phyloP scores from a whole-genome alignment of 2,113 vertebrate genomes.

The Lampris incognitus region DNA sequence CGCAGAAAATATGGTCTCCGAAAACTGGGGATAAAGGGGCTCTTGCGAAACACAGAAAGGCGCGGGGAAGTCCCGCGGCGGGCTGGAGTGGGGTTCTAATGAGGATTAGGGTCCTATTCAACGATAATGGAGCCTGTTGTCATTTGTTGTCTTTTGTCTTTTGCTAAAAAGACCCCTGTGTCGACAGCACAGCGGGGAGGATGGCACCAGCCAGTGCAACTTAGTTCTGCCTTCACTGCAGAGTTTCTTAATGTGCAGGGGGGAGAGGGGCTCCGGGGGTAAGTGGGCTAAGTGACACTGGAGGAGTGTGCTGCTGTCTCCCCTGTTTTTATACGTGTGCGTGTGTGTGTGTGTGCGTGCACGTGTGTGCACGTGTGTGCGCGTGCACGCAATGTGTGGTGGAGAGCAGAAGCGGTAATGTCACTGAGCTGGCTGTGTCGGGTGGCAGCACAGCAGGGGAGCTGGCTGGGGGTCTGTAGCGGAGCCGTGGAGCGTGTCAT shows the following conservation, averaged over 20 bases:
- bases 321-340: background rate
- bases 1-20: no score
- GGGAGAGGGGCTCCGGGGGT: background rate
- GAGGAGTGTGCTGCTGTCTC: conserved; percentile 39
- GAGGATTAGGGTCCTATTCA: conserved; percentile 35
- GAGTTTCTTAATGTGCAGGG: conserved; percentile 48
- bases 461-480: conserved; percentile 65
- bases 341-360: conserved; percentile 40
- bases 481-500: conserved; percentile 70
- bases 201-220: conserved; percentile 59
- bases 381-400: conserved; percentile 18
- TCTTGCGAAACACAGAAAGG: background rate
- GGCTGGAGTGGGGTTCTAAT: conserved; percentile 3
- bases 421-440: conserved; percentile 64
- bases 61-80: background rate
- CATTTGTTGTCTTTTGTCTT: conserved; percentile 47
- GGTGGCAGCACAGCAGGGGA: conserved; percentile 71
- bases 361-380: conserved; percentile 28
- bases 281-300: conserved; percentile 34
- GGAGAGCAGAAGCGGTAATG: conserved; percentile 31
- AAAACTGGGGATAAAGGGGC: background rate
- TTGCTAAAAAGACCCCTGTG: conserved; percentile 49
- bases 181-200: conserved; percentile 61
- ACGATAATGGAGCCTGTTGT: conserved; percentile 47
- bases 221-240: conserved; percentile 46